phyloP scores from a whole-genome alignment of 2,113 vertebrate species.

The Redunca redunca region DNA sequence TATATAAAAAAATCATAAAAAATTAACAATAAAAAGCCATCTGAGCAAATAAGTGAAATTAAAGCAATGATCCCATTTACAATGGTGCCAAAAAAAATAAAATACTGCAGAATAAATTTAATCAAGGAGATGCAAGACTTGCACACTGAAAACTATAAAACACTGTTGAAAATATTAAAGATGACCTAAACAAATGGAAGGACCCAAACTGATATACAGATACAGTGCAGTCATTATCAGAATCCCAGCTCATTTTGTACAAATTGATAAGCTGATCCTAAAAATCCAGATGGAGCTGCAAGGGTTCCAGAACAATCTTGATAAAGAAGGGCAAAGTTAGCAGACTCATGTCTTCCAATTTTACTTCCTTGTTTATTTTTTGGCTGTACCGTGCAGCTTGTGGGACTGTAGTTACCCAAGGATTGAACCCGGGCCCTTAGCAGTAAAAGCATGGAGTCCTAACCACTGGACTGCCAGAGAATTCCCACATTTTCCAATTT shows the following conservation, averaged over 20 bases:
- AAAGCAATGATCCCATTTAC: background rate
- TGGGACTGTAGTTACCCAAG: background rate
- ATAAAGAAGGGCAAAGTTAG: background rate
- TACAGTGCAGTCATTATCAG: background rate
- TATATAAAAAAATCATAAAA: background rate
- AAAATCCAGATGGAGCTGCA: background rate
- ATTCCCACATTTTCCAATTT: background rate
- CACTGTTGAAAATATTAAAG: background rate
- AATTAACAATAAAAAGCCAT: background rate
- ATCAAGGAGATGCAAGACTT: background rate
- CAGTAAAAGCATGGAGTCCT: background rate
- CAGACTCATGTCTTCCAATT: background rate
- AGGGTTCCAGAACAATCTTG: background rate
- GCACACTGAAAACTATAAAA: background rate
- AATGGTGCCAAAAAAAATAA: background rate
- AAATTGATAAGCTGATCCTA: background rate
- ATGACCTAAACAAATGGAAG: background rate
- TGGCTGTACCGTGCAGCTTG: background rate
- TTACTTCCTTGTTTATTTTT: background rate
- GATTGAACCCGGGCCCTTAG: background rate
- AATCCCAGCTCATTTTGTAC: background rate
- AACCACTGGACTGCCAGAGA: background rate
- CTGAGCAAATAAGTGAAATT: background rate
- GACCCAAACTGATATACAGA: background rate
- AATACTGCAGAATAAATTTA: background rate